Conservation (phyloP, 2,797 vertebrate genomes). For the Furcifer pardalis region DNA sequence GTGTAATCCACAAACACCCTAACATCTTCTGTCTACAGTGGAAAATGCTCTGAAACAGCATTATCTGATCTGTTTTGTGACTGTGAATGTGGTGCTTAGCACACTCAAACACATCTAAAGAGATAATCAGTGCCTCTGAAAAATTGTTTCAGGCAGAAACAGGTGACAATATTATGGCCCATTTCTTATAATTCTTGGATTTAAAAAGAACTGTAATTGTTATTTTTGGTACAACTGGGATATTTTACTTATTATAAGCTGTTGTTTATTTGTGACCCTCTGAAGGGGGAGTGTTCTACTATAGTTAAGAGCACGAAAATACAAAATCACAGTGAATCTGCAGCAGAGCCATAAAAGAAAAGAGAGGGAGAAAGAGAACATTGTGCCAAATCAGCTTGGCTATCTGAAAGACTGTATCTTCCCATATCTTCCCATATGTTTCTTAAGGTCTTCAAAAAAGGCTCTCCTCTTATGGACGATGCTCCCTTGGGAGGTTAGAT, state of each 20-base stretch:
- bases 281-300: too few species aligned
- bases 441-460: too few species aligned
- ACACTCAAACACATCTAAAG: background rate
- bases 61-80: background rate
- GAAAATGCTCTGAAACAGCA: background rate
- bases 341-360: too few species aligned
- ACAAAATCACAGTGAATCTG: too few species aligned
- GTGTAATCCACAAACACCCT: background rate
- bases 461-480: too few species aligned
- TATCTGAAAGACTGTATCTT: too few species aligned
- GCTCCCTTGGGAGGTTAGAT: too few species aligned
- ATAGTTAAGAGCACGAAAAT: too few species aligned
- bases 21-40: background rate
- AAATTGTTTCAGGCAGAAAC: background rate
- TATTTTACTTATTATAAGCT: background rate
- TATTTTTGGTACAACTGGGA: background rate
- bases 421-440: too few species aligned
- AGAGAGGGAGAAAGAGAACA: too few species aligned
- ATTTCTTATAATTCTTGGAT: background rate
- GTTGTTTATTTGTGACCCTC: background rate
- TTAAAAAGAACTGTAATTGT: background rate
- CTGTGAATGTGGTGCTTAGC: background rate
- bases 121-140: background rate
- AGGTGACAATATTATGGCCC: background rate
- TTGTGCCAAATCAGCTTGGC: too few species aligned